Evolutionary conservation across 1,140 invertebrate genomes (phyloP), one percentile per base, ranked within the genome.

Genomic region (Panagrolaimus sp.): DNA sequence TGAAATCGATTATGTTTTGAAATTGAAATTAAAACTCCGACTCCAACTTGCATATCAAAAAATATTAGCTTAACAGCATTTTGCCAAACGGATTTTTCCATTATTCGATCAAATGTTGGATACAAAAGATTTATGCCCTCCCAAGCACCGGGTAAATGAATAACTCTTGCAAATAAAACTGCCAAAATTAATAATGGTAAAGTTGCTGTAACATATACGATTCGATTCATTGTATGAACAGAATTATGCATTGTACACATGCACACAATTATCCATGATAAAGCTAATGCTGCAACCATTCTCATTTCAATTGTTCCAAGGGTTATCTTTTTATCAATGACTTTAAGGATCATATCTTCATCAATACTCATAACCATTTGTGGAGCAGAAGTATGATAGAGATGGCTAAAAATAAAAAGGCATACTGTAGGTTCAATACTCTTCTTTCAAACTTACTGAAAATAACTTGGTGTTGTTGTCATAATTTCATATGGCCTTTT

Each of bases 1-100:
- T 69, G 68, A 48, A 69, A 69, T 26, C 68, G 68, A 47, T 69
- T 69, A 43, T 69, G 68, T 28, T 68, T 69, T 21, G 63, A 47
- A 46, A 69, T 69, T 1, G 68, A 67, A 43, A 69, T 69, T n/a
- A 69, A 68, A 9, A 69, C 68, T 28, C 68, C 68, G n/a, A 69
- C 68, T 6, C 68, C 44, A 47, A 69, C 68, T 48, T 69, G 68
- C 62, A 69, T 65, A 44, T 69, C 68, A 55, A 69, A 69, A 63
- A 69, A 69, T 17, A 68, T 38, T 43, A 69, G 17, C 12, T 69
- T 69, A 32, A 68, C 38, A n/a, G 68, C 68, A 43, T 68, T 69
- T 48, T 67, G 43, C 68, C 68, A 69, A 52, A 69, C 68, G 7
- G 65, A n/a, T 68, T 45, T 17, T 32, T 69, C 68, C 5, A 28